Evolutionary conservation across 2,797 vertebrate genomes (phyloP), one percentile per base, ranked within the genome.

Genomic region (Syngnathus rostellatus): DNA sequence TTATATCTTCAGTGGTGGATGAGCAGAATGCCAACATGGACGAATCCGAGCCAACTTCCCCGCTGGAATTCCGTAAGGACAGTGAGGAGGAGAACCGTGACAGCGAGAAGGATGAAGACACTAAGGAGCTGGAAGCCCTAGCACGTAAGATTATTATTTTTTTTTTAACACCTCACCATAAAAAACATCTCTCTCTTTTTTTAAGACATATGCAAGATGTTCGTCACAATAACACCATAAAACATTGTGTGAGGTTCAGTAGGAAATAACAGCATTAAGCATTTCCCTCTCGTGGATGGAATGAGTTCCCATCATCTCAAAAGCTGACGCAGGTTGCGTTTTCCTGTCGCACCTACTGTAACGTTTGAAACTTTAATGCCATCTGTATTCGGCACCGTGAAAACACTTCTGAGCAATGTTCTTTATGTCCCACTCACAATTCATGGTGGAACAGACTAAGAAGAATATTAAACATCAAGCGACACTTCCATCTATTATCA

Each of bases 61-160:
- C 91, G 0, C 63, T 91, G 63, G 93, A 93, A 59, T 93, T 93
- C 72, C 91, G 85, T 73, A 94, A 95, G 83, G 94, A 95, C 80
- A 85, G 74, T 9, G 83, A 93, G 77, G 93, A 96, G 14, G 95
- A 97, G 66, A 93, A 92, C 77, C 92, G 93, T 69, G 93, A 97
- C 71, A 93, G 92, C 0, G 92, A 94, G 76, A 98, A 95, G 78
- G 95, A 97, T 0, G 94, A 96, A 72, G 94, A 96, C 79, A 90
- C 89, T n/a, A 98, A 93, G 80, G 96, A 96, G 31, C 86, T 89
- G 63, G 90, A 94, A 69, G 77, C 88, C 0, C 78, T 91, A 40
- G 79, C 90, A 19, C 83, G 94, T 95, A 74, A 91, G 91, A 86
- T 59, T 14, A 23, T 14, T 55, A 21, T 21, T 17, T 48, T 48